Evolutionary conservation across 2,888 invertebrate species (phyloP).

Genomic region (Hirtodrosophila trivittata): DNA sequence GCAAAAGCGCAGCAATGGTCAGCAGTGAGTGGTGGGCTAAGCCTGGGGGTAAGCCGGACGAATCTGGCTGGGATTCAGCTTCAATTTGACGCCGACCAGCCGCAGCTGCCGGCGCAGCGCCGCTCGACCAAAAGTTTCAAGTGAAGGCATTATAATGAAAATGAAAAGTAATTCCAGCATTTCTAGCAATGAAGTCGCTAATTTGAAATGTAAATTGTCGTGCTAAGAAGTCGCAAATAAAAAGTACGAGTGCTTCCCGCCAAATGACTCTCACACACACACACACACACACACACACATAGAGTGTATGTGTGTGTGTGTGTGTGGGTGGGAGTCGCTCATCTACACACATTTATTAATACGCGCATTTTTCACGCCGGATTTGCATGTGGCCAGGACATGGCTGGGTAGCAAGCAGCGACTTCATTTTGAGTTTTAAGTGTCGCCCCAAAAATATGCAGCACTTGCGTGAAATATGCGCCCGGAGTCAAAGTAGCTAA

Average conservation of each 20-base stretch:
- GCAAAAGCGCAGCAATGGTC: slow-evolving; percentile 69
- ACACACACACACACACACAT: no score
- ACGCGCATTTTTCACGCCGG: slow-evolving; percentile 63
- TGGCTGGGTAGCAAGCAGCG: slow-evolving; percentile 39
- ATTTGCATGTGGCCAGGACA: slow-evolving; percentile 54
- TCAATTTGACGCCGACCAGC: slow-evolving; percentile 34
- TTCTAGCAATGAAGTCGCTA: slow-evolving; percentile 78
- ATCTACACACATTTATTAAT: slow-evolving; percentile 66
- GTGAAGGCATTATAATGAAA: slow-evolving; percentile 46
- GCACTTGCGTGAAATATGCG: slow-evolving; percentile 74
- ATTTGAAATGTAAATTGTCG: slow-evolving; percentile 77
- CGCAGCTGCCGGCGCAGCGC: slow-evolving; percentile 11
- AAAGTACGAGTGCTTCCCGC: slow-evolving; percentile 18
- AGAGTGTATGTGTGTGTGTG: no score
- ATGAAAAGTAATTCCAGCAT: slow-evolving; percentile 75
- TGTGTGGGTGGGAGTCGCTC: slow-evolving; percentile 6
- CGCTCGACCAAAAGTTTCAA: slow-evolving; percentile 42
- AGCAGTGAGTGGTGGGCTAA: slow-evolving; percentile 17
- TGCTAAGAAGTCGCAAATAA: slow-evolving; percentile 62
- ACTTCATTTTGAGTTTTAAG: slow-evolving; percentile 78
- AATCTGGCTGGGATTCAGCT: no score
- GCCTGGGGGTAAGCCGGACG: no score
- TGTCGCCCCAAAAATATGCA: slow-evolving; percentile 65
- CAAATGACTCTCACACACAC: no score
- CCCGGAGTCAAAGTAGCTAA: slow-evolving; percentile 45